Evolutionary conservation across 2,113 vertebrate species (phyloP).

Genomic region (Dicrurus megarhynchus): DNA sequence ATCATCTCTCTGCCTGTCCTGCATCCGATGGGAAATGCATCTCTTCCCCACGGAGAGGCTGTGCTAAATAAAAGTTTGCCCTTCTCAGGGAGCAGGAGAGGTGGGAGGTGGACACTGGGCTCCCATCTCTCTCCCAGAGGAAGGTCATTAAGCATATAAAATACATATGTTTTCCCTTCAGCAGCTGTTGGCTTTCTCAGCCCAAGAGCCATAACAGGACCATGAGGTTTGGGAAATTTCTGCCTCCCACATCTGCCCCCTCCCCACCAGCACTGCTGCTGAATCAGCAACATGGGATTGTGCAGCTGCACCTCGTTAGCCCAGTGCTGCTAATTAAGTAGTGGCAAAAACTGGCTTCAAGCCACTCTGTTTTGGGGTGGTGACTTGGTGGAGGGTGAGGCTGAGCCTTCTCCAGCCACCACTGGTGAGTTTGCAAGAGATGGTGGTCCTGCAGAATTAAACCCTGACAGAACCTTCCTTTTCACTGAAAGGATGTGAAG

Average conservation of each 20-base stretch:
- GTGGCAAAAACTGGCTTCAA: background rate
- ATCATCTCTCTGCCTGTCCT: background rate
- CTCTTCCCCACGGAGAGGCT: background rate
- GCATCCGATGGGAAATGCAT: background rate
- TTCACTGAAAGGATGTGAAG: background rate
- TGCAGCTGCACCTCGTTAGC: background rate
- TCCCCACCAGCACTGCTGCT: background rate
- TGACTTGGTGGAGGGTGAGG: background rate
- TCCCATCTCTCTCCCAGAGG: background rate
- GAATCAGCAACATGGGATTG: background rate
- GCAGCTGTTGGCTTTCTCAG: conserved; percentile 30
- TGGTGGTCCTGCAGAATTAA: background rate
- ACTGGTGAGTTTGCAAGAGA: background rate
- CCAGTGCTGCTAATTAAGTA: background rate
- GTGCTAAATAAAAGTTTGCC: conserved; percentile 13
- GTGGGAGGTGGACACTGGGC: background rate
- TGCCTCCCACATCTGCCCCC: background rate
- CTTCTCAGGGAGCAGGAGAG: background rate
- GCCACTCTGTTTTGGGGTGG: background rate
- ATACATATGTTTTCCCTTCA: background rate
- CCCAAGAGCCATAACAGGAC: background rate
- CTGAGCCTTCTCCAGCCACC: background rate
- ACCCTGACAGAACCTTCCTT: background rate
- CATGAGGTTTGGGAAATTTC: background rate
- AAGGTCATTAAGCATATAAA: background rate